Percentiles rank a stretch among this genome's conserved stretches.
Conservation (phyloP, 2,113 vertebrate species). For the Natator depressus region DNA sequence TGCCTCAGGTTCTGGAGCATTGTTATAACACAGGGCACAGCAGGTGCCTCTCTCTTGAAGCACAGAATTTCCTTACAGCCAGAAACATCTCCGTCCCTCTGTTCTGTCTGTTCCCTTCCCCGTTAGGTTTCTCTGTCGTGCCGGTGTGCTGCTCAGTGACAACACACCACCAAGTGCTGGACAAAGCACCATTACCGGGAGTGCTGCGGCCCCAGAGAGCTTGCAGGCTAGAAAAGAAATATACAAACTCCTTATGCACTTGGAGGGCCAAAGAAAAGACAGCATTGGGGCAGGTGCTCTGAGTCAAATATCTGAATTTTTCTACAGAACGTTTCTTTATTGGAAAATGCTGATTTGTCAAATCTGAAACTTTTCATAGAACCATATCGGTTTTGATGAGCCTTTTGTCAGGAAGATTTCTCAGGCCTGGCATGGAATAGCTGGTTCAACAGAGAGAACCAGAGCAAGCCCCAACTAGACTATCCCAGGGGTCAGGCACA, state of each 20-base stretch:
- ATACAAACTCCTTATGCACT: accelerated
- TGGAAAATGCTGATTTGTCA: not conserved
- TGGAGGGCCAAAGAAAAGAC: not conserved
- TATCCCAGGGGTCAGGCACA: not conserved
- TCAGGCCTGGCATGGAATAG: not conserved
- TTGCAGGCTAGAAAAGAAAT: not conserved
- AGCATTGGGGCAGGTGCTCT: not conserved
- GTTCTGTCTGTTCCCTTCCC: accelerated
- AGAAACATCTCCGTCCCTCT: accelerated
- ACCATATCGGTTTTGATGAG: accelerated
- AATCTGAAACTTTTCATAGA: not conserved
- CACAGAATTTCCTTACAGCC: accelerated
- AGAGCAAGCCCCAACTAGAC: accelerated
- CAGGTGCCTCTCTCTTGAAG: accelerated
- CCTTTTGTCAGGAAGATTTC: not conserved
- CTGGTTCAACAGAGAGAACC: not conserved
- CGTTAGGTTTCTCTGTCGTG: not conserved
- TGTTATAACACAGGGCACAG: accelerated
- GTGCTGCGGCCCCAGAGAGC: accelerated
- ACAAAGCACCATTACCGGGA: not conserved
- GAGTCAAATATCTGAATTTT: accelerated
- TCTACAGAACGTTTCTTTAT: accelerated
- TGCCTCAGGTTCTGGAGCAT: not conserved
- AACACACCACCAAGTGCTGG: not conserved
- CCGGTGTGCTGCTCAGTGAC: accelerated